Evolutionary conservation across 1,140 invertebrate genomes (phyloP).

Genomic region (Bathynomus jamesi): DNA sequence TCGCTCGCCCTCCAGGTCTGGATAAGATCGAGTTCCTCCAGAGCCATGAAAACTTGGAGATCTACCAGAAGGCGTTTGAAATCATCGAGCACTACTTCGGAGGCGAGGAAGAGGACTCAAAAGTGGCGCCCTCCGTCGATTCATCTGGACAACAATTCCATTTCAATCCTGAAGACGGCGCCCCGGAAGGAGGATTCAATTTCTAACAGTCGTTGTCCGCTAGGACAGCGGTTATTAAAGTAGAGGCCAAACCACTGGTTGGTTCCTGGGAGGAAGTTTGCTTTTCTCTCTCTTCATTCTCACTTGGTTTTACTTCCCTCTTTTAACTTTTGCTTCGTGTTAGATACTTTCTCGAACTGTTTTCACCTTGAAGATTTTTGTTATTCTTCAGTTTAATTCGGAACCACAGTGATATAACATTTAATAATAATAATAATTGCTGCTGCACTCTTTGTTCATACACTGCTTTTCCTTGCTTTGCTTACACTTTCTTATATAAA

Average conservation of each 20-base stretch:
- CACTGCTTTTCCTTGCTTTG: too few species aligned
- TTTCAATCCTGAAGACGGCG: slow-evolving; percentile 42
- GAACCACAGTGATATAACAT: neutral
- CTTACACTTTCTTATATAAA: too few species aligned
- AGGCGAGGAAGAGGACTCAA: slow-evolving; percentile 71
- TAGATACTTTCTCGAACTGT: neutral
- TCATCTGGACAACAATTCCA: slow-evolving; percentile 52
- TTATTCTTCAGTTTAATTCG: neutral
- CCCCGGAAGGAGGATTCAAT: slow-evolving; percentile 35
- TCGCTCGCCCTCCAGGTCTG: too few species aligned
- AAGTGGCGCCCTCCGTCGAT: slow-evolving; percentile 68
- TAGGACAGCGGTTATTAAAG: neutral
- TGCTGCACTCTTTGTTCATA: neutral
- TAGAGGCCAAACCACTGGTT: neutral
- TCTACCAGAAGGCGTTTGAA: slow-evolving; percentile 92
- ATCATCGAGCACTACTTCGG: slow-evolving; percentile 94
- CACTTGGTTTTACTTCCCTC: neutral
- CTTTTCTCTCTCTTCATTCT: neutral
- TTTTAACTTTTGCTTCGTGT: neutral
- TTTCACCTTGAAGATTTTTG: neutral
- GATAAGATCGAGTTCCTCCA: slow-evolving; percentile 97
- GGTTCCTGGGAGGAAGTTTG: neutral
- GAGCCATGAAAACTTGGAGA: slow-evolving; percentile 90
- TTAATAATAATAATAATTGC: neutral
- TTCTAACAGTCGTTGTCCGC: slow-evolving; percentile 26